Evolutionary conservation across 2,113 vertebrate genomes (phyloP), one percentile per base, ranked within the genome.

Genomic region (Nerophis lumbriciformis): DNA sequence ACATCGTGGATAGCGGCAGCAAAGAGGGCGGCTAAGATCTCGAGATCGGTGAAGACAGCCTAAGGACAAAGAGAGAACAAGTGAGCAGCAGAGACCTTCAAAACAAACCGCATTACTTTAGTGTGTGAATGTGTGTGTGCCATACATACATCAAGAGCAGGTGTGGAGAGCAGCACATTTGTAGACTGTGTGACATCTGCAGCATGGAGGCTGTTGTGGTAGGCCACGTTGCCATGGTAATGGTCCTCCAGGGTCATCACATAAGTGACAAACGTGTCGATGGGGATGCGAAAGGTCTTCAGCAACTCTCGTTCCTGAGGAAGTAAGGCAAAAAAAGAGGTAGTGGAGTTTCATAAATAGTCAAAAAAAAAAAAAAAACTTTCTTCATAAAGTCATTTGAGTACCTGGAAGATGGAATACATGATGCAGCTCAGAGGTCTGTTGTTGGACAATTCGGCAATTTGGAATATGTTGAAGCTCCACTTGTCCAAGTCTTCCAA

Each of bases 171-270:
- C 1, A 91, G 90, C 59, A 96, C 94, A 0, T 96, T 94, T 0
- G 90, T 93, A 0, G 94, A 94, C 1, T 96, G 95, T 15, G 93
- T 88, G 83, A 84, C 95, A 78, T 95, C 89, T n/a, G 88, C 89
- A 38, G 89, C 89, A 48, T 90, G 89, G 52, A 89, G 87, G 69
- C 88, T 90, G 80, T 90, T 97, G 90, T 97, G 94, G 63, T 96
- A 97, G 1, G 93, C 90, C 72, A 95, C 90, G 0, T 95, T 93
- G 0, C 87, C 61, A 3, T 88, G 95, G 85, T 97, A 98, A 84
- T 97, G 94, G 7, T 93, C 91, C 80, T 97, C 95, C 71, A 97
- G 88, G 0, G 92, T 95, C 90, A 94, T 90, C 88, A 95, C 88
- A 64, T 93, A 95, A 44, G 92, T 93, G 81, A 92, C 85, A 67